Percentiles rank a stretch among this genome's conserved stretches.
Evolutionary conservation across 1,140 invertebrate genomes (phyloP).

Genomic region (Cydia splendana): DNA sequence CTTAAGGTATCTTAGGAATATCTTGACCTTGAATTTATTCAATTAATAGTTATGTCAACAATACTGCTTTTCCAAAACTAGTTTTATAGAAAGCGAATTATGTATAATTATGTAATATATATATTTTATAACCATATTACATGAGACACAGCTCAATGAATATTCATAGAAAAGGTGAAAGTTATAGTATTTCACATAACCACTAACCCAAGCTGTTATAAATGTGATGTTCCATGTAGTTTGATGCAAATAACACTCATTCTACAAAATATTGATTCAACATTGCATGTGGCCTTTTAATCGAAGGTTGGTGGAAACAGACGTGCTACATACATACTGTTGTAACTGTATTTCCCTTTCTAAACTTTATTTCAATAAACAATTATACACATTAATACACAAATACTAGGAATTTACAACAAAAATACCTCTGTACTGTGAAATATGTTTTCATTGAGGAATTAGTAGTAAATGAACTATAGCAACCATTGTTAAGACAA

Average conservation of each 20-base stretch:
- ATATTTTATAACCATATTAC: slow-evolving; percentile 25
- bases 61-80: neutral
- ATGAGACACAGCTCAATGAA: slow-evolving; percentile 10
- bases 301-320: slow-evolving; percentile 3
- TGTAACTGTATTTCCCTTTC: slow-evolving; percentile 18
- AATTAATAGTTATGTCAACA: neutral
- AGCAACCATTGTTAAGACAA: too few species aligned
- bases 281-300: slow-evolving; percentile 21
- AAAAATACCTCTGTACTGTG: too few species aligned
- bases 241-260: neutral
- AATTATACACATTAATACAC: too few species aligned
- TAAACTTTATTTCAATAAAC: too few species aligned
- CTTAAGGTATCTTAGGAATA: slow-evolving; percentile 30
- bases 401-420: too few species aligned
- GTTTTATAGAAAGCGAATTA: slow-evolving; percentile 13
- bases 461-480: too few species aligned
- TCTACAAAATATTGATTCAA: slow-evolving; percentile 27
- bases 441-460: too few species aligned
- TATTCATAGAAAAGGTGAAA: slow-evolving; percentile 31
- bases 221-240: slow-evolving; percentile 1
- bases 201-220: neutral
- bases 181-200: slow-evolving; percentile 25
- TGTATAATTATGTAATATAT: neutral
- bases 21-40: slow-evolving; percentile 33
- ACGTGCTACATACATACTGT: neutral